Percentiles rank a stretch among this genome's conserved stretches.
Evolutionary conservation across 2,113 vertebrate genomes (phyloP).

Genomic region (Deroptyus accipitrinus): DNA sequence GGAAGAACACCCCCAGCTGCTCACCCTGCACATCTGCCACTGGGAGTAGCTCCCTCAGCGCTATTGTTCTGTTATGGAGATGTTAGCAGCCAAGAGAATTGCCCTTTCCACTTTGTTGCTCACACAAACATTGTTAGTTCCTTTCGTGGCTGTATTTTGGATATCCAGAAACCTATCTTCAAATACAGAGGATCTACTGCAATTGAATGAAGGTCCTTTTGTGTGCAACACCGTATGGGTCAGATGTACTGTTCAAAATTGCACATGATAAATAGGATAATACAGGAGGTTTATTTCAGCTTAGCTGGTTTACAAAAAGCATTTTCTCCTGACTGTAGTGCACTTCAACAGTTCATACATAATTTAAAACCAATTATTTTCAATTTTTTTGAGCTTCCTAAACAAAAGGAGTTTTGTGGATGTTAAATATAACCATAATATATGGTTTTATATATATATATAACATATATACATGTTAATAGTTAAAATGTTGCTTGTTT

Average conservation of each 20-base stretch:
- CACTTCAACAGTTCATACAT: conserved; percentile 38
- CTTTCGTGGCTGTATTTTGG: not conserved
- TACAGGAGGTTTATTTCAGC: not conserved
- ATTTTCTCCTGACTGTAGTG: not conserved
- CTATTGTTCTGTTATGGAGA: not conserved
- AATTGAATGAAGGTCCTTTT: not conserved
- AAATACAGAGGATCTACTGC: not conserved
- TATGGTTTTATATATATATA: no score
- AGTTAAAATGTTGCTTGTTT: conserved; percentile 73
- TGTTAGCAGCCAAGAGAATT: not conserved
- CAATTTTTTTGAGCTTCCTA: conserved; percentile 66
- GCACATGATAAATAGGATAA: not conserved
- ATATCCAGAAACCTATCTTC: not conserved
- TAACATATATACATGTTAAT: conserved; percentile 9
- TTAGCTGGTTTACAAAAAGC: not conserved
- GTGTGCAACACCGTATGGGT: fast-evolving
- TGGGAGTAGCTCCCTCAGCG: fast-evolving
- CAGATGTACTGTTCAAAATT: not conserved
- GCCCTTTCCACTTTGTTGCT: not conserved
- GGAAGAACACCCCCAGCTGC: not conserved
- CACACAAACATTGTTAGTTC: not conserved
- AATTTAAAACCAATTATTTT: conserved; percentile 73
- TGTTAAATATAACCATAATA: conserved; percentile 66
- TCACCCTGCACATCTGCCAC: not conserved
- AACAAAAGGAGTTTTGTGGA: conserved; percentile 63